Base-by-base conservation (phyloP, 1,140 invertebrate genomes). In the Neoseiulus cucumeris region DNA sequence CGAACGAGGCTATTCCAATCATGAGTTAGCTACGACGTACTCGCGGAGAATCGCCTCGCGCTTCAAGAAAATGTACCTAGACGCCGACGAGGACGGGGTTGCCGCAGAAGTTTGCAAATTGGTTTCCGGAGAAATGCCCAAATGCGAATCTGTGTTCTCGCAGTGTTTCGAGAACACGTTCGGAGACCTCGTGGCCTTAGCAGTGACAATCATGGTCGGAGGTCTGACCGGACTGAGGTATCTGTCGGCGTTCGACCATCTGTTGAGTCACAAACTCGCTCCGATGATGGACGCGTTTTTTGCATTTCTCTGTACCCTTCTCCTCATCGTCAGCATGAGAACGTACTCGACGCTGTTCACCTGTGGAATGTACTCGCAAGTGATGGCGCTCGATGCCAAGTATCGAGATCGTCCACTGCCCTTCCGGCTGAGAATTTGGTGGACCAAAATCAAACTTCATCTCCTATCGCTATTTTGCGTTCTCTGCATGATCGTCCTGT, bases 301-400 rank as follows among this genome's bases (percentile, higher is more conserved):
- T 25, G 51, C 51, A 2, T 59, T 59, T 25, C 51, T 59, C 51
- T 59, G 51, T 20, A 59, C 51, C 14, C 25, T 59, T 2, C 51
- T 59, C 17, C 51, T 59, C 17, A 59, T 59, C 9, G 51, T 59
- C 33, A 59, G 51, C 51, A 59, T 59, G 22, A 25, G 22, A 59
- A 25, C 51, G 4, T 59, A 59, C 51, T 59, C 25, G 14, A 33
- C 51, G 14, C 33, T 59, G 33, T 59, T 59, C 22, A 59, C 51
- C 25, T 59, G 51, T 33, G 51, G 51, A 25, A 59, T 59, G 51
- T 59, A 59, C 51, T 59, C 51, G 51, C 25, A 59, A 33, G 51
- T 59, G 51, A 59, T 59, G 51, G 25, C 25, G 14, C 51, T 59
- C 51, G 51, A 59, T 59, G 51, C 51, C 25, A 59, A 59, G 33